These are phyloP conservation scores for Holothuria scabra DNA, from an alignment of 53 echinoderm and acorn worm species.

Conservation along the genomic window DNA sequence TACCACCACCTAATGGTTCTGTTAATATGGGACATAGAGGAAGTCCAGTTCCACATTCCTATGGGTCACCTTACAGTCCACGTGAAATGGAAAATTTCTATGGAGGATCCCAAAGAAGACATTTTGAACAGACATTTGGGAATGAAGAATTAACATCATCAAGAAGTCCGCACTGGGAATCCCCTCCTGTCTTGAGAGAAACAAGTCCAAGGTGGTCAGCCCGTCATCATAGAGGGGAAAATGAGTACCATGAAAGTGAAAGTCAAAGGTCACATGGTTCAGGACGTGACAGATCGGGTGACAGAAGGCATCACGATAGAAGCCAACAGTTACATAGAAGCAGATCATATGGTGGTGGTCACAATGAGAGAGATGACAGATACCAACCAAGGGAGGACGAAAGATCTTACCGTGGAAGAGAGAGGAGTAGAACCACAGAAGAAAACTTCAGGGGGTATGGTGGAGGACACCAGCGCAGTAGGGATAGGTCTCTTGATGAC, in stretches of 20 bases:
- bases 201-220: constrained; percentile 14
- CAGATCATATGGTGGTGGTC: background rate
- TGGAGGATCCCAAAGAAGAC: background rate
- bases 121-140: constrained; percentile 3
- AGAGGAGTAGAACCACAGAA: constrained; percentile 28
- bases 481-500: constrained; percentile 21
- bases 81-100: background rate
- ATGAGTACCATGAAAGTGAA: background rate
- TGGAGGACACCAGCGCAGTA: background rate
- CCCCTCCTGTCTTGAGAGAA: constrained; percentile 11
- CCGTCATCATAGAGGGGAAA: background rate
- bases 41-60: background rate
- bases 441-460: constrained; percentile 14
- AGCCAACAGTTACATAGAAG: background rate
- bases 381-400: constrained; percentile 15
- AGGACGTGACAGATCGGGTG: background rate
- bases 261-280: no score
- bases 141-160: constrained; percentile 2
- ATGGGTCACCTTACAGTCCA: background rate
- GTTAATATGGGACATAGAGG: background rate
- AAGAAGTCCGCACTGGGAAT: constrained; percentile 11
- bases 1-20: background rate
- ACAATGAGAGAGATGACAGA: background rate
- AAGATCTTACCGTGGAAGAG: constrained; percentile 1
- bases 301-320: background rate